Conservation (phyloP, 2,113 vertebrate genomes). For the Macrotus californicus region DNA sequence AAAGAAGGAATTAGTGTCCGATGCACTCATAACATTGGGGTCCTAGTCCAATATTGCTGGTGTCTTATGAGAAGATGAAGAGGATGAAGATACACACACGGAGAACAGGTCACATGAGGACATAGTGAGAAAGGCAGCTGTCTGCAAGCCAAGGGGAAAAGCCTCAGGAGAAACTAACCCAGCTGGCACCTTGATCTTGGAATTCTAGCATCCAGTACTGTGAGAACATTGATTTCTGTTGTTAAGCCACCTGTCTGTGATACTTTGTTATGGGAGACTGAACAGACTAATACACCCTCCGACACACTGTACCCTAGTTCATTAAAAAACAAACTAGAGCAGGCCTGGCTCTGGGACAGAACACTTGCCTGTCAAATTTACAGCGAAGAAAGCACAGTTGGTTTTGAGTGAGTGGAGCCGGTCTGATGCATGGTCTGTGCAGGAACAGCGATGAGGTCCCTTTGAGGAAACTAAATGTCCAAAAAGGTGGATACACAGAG, state of each 20-base stretch:
- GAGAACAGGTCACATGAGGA: neutral
- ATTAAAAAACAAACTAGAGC: neutral
- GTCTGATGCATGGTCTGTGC: neutral
- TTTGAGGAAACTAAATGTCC: neutral
- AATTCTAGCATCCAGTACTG: neutral
- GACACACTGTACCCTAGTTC: neutral
- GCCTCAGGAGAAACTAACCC: neutral
- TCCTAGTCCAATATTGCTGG: neutral
- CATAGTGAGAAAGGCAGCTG: neutral
- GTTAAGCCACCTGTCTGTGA: neutral
- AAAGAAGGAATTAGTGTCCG: neutral
- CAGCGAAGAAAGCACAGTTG: neutral
- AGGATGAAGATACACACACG: neutral
- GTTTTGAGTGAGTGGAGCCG: neutral
- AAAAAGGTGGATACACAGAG: rapidly evolving
- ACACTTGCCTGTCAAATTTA: neutral
- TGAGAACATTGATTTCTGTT: neutral
- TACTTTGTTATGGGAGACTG: neutral
- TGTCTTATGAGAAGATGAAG: neutral
- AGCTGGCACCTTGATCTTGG: neutral
- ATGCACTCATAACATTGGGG: neutral
- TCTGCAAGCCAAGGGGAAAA: neutral
- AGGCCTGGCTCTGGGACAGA: neutral
- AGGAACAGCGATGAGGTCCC: neutral
- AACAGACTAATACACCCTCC: neutral